Conservation (phyloP, 2,888 invertebrate genomes). For the Dinocampus coccinellae region DNA sequence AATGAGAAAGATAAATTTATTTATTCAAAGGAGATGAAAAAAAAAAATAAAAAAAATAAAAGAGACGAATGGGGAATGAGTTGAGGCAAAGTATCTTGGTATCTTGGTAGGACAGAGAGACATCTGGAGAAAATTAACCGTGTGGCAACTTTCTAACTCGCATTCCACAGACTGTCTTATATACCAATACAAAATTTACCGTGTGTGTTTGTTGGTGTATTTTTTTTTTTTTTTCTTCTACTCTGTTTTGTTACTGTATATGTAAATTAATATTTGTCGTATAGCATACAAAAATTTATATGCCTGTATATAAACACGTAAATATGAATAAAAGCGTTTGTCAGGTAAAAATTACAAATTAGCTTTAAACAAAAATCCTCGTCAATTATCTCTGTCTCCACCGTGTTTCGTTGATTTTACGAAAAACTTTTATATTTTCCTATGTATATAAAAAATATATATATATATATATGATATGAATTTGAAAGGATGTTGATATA, state of each 20-base stretch:
- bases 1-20: not conserved
- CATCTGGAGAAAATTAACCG: slow-evolving; percentile 48
- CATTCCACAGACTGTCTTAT: slow-evolving; percentile 16
- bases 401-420: slow-evolving; percentile 6
- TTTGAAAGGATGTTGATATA: not conserved
- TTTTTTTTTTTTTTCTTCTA: too few relatives aligned
- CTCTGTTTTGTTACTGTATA: not conserved
- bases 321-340: not conserved
- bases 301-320: not conserved
- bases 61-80: not conserved
- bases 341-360: slow-evolving; percentile 29
- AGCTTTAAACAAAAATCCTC: slow-evolving; percentile 26
- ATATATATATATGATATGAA: not conserved
- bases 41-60: too few relatives aligned
- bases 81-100: slow-evolving; percentile 31
- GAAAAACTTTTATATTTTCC: slow-evolving; percentile 6
- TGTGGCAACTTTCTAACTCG: slow-evolving; percentile 31
- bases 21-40: not conserved
- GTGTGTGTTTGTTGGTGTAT: not conserved
- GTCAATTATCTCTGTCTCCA: slow-evolving; percentile 30
- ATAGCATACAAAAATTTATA: not conserved
- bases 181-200: not conserved
- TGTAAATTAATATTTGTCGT: not conserved
- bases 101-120: not conserved
- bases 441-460: too few relatives aligned